phyloP scores from a whole-genome alignment of 2,888 invertebrate species.

The Archips crataeganus region DNA sequence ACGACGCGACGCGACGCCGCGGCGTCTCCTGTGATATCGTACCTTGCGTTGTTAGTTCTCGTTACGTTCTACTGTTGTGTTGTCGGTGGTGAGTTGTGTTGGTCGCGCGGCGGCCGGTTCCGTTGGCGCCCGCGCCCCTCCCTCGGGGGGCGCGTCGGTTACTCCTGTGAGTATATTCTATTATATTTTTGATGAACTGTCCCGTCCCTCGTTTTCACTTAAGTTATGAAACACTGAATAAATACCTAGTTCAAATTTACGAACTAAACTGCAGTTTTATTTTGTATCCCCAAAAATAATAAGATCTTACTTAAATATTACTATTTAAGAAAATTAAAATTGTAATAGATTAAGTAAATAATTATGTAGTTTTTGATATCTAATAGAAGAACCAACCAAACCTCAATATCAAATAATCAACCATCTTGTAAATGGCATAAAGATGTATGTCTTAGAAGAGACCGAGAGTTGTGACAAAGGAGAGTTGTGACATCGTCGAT shows the following conservation, averaged over 20 bases:
- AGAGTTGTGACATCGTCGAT: no score
- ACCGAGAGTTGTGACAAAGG: no score
- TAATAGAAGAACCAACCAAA: no score
- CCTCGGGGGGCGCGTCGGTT: conserved; percentile 36
- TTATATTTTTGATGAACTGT: conserved; percentile 71
- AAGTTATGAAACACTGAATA: conserved; percentile 70
- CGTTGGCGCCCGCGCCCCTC: conserved; percentile 15
- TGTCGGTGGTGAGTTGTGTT: conserved; percentile 37
- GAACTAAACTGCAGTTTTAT: conserved; percentile 50
- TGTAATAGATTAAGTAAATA: no score
- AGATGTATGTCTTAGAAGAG: no score
- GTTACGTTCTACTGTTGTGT: conserved; percentile 44
- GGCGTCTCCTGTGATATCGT: conserved; percentile 44
- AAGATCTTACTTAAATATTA: background rate
- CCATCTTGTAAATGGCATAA: no score
- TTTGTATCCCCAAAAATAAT: conserved; percentile 24
- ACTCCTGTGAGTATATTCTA: conserved; percentile 52
- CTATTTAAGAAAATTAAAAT: no score
- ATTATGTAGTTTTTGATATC: no score
- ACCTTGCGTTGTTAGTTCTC: conserved; percentile 43
- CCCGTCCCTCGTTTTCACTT: conserved; percentile 81
- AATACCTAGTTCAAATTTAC: conserved; percentile 64
- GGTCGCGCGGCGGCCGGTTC: conserved; percentile 17
- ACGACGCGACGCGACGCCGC: conserved; percentile 37
- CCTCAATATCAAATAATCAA: no score